Percentiles rank a stretch among this genome's conserved stretches.
Conservation (phyloP, 2,797 vertebrate species). For the Sandelia bainsii region DNA sequence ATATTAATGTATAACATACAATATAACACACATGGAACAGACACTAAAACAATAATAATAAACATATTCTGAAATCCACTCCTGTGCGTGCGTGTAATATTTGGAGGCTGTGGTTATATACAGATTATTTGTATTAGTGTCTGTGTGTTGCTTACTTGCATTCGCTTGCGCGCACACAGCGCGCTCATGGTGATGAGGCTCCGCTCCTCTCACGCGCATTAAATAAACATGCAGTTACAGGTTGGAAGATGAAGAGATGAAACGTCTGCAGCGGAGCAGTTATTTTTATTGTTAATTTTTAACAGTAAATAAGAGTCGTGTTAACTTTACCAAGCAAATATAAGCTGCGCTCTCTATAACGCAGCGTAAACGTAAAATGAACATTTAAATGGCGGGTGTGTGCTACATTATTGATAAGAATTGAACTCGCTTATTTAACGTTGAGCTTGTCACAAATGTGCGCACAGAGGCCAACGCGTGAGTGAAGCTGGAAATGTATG, state of each 20-base stretch:
- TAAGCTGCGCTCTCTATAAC: conserved; percentile 11
- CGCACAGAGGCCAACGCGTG: background rate
- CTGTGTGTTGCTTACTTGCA: too few relatives aligned
- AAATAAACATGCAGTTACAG: conserved; percentile 45
- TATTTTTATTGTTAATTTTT: conserved; percentile 11
- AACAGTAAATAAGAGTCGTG: conserved; percentile 22
- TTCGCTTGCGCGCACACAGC: too few relatives aligned
- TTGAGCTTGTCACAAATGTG: conserved; percentile 54
- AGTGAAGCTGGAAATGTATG: conserved; percentile 1
- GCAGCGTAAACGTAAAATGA: conserved; percentile 43
- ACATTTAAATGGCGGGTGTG: conserved; percentile 65
- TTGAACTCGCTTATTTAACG: conserved; percentile 62
- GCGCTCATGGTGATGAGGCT: conserved; percentile 2
- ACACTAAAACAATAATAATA: too few relatives aligned
- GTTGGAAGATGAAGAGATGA: conserved; percentile 9
- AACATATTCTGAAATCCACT: too few relatives aligned
- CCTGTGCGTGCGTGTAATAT: background rate
- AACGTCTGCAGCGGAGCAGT: background rate
- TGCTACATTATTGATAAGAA: conserved; percentile 69
- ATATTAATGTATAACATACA: too few relatives aligned
- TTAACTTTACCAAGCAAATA: conserved; percentile 35
- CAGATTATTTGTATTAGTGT: too few relatives aligned
- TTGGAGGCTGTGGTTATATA: background rate
- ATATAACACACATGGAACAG: too few relatives aligned
- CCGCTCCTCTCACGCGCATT: conserved; percentile 5